Evolutionary conservation across 2,888 invertebrate species (phyloP), one percentile per base, ranked within the genome.

Genomic region (Portevinia maculata): DNA sequence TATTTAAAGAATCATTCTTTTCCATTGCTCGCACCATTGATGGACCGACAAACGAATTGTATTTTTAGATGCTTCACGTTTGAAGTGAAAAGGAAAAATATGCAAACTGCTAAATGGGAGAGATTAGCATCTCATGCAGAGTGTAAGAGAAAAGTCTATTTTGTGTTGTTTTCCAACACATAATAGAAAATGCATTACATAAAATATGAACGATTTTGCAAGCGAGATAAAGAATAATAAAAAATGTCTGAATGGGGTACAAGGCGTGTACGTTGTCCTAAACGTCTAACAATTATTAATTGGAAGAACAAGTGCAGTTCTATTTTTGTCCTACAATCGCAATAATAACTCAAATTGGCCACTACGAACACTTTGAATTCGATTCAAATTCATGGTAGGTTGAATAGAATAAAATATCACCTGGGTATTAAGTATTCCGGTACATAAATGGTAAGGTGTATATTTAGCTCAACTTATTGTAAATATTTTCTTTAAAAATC

Each of bases 231-330:
- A 65, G 65, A 81, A 64, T 75, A 75, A 75, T 75, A 70, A 48
- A 32, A 15, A n/a, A n/a, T n/a, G n/a, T n/a, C 37, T 52, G 55
- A 75, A 60, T 65, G 65, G 52, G 6, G 3, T 5, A 9, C 57
- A 41, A 30, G 55, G 41, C 55, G 24, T 62, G 70, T 67, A 19
- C 21, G 65, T 44, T 69, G 76, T 62, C 83, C 44, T 44, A 78
- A 73, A 73, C 60, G 71, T 78, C 83, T 73, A 83, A 83, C 78
- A 76, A 78, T 78, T 78, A 83, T 78, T 78, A 83, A 83, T 83
- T 76, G 67, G 15, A 62, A 41, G 67, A 78, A 24, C 83, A 76
- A 76, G 60, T 79, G 79, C 60, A 69, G 5, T 71, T 76, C 83
- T 78, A 83, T 78, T 83, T 83, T 62, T 76, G 60, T 21, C 24